Conservation (phyloP, 1,140 invertebrate genomes). For the Neoseiulus cucumeris region DNA sequence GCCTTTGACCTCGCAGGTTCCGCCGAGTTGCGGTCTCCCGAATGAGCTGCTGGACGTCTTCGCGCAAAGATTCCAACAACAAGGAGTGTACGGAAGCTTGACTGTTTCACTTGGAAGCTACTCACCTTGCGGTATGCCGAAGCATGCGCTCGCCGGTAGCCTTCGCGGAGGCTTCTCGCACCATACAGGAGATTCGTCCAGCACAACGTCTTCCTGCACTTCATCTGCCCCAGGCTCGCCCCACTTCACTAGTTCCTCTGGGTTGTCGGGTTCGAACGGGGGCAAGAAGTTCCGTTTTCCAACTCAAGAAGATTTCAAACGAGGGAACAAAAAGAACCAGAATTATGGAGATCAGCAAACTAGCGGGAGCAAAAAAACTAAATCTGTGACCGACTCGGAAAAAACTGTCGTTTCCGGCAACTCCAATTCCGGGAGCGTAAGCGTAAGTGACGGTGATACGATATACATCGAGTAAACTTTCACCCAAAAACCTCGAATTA, state of each 20-base stretch:
- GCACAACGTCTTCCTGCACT: constrained; percentile 84
- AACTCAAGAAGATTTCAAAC: constrained; percentile 30
- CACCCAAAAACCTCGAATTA: neutral
- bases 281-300: constrained; percentile 58
- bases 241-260: neutral
- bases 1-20: too few relatives aligned
- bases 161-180: neutral
- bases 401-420: constrained; percentile 46
- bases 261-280: too few relatives aligned
- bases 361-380: too few relatives aligned
- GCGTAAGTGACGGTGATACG: constrained; percentile 20
- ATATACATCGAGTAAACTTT: neutral
- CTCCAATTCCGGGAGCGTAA: constrained; percentile 42
- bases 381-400: constrained; percentile 49
- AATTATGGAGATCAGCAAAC: too few relatives aligned
- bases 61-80: constrained; percentile 23
- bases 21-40: constrained; percentile 71
- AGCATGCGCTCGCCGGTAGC: constrained; percentile 8
- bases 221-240: constrained; percentile 87
- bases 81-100: too few relatives aligned
- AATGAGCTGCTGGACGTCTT: constrained; percentile 55
- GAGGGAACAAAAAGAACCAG: too few relatives aligned
- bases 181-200: constrained; percentile 48
- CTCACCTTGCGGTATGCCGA: neutral
- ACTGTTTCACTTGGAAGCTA: too few relatives aligned